A percentile compares a stretch with the other conserved stretches of the same genome.
Conservation (phyloP, 2,888 invertebrate species). For the Ramazzottius varieornatus region DNA sequence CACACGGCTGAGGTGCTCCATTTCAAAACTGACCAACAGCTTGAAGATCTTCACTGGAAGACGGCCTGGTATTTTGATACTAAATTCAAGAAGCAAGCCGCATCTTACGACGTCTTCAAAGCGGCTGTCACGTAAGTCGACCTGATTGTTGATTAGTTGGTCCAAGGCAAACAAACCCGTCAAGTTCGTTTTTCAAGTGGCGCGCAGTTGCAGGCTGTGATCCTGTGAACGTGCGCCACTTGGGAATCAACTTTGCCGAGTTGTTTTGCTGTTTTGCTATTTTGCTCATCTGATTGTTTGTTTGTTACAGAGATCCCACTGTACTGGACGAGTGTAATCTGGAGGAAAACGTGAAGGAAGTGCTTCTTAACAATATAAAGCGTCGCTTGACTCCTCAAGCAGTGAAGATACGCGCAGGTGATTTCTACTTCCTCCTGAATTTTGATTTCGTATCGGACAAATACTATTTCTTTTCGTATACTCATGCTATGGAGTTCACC, state of each 20-base stretch:
- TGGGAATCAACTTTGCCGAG: no score
- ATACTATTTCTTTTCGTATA: neutral
- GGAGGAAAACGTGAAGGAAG: constrained; percentile 66
- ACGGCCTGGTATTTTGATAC: constrained; percentile 97
- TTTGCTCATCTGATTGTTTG: neutral
- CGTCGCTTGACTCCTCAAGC: constrained; percentile 84
- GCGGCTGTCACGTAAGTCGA: constrained; percentile 66
- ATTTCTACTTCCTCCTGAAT: no score
- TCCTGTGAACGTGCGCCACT: no score
- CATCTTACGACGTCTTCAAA: constrained; percentile 91
- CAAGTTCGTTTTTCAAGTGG: no score
- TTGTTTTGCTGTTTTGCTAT: no score
- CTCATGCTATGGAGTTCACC: no score
- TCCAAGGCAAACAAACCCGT: no score
- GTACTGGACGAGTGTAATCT: constrained; percentile 83
- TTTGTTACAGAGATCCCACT: constrained; percentile 50
- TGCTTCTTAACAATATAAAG: constrained; percentile 72
- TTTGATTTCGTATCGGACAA: neutral
- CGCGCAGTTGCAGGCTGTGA: no score
- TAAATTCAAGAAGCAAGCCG: constrained; percentile 79
- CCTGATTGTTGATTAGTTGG: neutral
- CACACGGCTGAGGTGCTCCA: constrained; percentile 83
- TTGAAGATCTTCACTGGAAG: constrained; percentile 76
- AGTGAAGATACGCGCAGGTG: constrained; percentile 69
- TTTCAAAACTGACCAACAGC: constrained; percentile 63